phyloP scores from a whole-genome alignment of 1,140 invertebrate genomes.

The Drosophila nannoptera region DNA sequence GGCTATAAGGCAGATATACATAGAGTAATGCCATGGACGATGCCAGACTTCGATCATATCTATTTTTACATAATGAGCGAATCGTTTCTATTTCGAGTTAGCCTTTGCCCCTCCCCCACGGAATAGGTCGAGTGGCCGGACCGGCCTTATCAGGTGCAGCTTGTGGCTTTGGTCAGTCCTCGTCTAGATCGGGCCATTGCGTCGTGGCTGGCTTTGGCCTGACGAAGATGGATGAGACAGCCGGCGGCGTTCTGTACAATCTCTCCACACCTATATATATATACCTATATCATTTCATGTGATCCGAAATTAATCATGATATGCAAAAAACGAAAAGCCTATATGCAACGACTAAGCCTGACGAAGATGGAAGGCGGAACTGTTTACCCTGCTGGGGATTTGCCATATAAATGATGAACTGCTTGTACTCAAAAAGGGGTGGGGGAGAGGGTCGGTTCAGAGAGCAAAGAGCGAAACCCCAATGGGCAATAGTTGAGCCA shows the following conservation, averaged over 20 bases:
- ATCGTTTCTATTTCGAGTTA: constrained; percentile 39
- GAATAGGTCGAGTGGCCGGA: constrained; percentile 1
- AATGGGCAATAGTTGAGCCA: not conserved
- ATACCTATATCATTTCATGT: constrained; percentile 6
- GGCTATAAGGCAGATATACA: not conserved
- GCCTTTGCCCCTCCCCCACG: constrained; percentile 15
- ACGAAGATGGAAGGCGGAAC: constrained; percentile 36
- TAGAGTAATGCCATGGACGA: constrained; percentile 5
- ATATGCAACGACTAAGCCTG: constrained; percentile 5
- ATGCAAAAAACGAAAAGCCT: not conserved
- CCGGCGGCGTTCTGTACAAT: not conserved
- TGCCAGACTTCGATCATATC: constrained; percentile 46
- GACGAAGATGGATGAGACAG: constrained; percentile 39
- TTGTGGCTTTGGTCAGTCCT: constrained; percentile 47
- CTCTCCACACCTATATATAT: not conserved
- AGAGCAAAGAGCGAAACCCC: too few relatives aligned
- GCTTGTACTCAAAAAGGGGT: not conserved
- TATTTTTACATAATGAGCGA: constrained; percentile 38
- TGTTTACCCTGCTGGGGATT: not conserved
- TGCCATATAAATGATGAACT: not conserved
- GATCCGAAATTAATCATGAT: not conserved
- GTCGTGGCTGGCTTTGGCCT: constrained; percentile 14
- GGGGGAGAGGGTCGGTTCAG: not conserved
- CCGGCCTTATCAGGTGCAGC: constrained; percentile 23
- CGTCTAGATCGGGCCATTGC: not conserved